Conservation (phyloP, 2,113 vertebrate species). For the Halcyon senegalensis region DNA sequence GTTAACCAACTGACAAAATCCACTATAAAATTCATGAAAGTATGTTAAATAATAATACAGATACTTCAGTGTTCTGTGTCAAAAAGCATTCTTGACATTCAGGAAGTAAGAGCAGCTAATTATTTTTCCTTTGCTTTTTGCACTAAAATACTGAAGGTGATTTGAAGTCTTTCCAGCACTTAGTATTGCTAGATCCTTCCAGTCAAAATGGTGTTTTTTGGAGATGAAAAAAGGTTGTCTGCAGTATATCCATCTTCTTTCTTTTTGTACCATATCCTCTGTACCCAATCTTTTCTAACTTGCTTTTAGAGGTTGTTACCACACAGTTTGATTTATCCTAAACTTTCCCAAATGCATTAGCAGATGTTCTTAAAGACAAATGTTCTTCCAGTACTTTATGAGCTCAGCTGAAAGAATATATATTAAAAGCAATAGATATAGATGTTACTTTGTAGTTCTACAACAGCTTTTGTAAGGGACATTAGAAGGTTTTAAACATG, state of each 20-base stretch:
- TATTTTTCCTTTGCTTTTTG: background rate
- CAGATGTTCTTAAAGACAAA: background rate
- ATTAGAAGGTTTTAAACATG: background rate
- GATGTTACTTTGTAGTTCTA: background rate
- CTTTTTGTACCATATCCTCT: background rate
- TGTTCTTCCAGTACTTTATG: background rate
- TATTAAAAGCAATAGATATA: background rate
- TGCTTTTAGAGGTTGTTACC: background rate
- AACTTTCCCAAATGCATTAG: conserved; percentile 2
- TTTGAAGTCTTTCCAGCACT: background rate
- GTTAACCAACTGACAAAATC: background rate
- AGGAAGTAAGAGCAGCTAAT: background rate
- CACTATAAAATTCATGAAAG: background rate
- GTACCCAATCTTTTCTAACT: background rate
- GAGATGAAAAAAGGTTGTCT: background rate
- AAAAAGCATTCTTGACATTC: background rate
- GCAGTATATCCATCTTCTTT: background rate
- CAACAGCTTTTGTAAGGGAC: background rate
- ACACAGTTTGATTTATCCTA: conserved; percentile 13
- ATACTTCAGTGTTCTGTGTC: background rate
- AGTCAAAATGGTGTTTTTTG: background rate
- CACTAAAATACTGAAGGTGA: background rate
- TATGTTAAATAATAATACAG: background rate
- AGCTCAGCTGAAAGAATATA: background rate
- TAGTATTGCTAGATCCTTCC: background rate